These are phyloP conservation scores for Frieseomelitta varia DNA, from an alignment of 1,140 invertebrate genomes.

Conservation along the genomic window DNA sequence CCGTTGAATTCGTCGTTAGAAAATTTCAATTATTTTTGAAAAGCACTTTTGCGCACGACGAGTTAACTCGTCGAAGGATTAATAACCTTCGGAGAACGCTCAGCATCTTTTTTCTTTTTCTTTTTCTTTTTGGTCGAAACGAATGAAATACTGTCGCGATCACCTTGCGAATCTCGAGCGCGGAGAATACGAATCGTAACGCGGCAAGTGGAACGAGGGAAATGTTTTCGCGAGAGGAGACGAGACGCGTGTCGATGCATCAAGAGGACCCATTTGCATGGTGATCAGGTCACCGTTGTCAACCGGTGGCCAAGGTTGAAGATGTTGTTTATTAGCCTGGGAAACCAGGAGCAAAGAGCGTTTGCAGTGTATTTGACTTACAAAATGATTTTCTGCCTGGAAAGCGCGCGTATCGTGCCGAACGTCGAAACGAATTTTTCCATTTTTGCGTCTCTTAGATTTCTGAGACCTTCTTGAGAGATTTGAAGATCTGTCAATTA, in stretches of 20 bases:
- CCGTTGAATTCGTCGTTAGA: too few species aligned
- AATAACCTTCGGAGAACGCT: background rate
- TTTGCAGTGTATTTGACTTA: background rate
- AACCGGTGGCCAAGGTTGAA: background rate
- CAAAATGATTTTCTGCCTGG: background rate
- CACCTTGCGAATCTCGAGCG: background rate
- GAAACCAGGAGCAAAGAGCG: background rate
- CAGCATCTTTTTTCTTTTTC: background rate
- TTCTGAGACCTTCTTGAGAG: too few species aligned
- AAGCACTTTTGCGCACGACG: too few species aligned
- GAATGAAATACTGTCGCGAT: background rate
- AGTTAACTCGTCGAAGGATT: too few species aligned
- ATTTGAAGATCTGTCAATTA: too few species aligned
- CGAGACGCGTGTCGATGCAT: background rate
- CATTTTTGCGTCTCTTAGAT: too few species aligned
- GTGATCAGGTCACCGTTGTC: background rate
- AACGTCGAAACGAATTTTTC: too few species aligned
- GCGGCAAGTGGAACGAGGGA: too few species aligned
- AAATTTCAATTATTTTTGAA: too few species aligned
- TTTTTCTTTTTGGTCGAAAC: background rate
- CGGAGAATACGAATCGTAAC: background rate
- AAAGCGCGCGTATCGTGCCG: background rate
- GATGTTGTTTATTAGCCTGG: background rate
- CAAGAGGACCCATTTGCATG: conserved; percentile 11
- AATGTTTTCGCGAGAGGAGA: background rate